These are phyloP conservation scores for Synergus gifuensis DNA, from an alignment of 2,888 invertebrate species.

Conservation along the genomic window DNA sequence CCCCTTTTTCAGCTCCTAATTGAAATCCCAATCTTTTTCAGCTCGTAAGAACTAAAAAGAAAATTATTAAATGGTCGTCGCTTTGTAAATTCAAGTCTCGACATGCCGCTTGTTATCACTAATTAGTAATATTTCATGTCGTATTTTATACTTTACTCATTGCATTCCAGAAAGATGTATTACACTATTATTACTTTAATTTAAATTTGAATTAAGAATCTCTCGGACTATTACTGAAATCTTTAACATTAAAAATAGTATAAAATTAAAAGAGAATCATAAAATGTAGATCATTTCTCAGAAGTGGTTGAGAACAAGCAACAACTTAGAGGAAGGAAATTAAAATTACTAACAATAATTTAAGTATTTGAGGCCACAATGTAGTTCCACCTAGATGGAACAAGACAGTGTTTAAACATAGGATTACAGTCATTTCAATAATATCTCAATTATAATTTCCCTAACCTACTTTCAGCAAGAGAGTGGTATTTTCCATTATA, in stretches of 20 bases:
- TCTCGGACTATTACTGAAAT: neutral
- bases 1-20: constrained; percentile 33
- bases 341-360: constrained; percentile 32
- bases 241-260: constrained; percentile 15
- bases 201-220: too few relatives aligned
- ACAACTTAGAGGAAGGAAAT: constrained; percentile 22
- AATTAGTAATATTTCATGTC: constrained; percentile 20
- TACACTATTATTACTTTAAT: neutral
- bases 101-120: constrained; percentile 24
- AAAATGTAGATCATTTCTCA: constrained; percentile 30
- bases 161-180: neutral
- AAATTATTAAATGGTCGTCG: constrained; percentile 27
- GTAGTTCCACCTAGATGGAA: constrained; percentile 21
- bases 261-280: constrained; percentile 27
- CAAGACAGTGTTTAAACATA: neutral
- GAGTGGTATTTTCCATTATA: neutral
- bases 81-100: constrained; percentile 24
- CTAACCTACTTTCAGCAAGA: constrained; percentile 27
- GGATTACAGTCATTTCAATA: constrained; percentile 32
- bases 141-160: constrained; percentile 4
- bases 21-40: constrained; percentile 41
- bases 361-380: constrained; percentile 25
- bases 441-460: constrained; percentile 38
- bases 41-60: constrained; percentile 17
- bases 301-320: constrained; percentile 21